phyloP scores from a whole-genome alignment of 2,888 invertebrate genomes.

The Drosophila ezoana region DNA sequence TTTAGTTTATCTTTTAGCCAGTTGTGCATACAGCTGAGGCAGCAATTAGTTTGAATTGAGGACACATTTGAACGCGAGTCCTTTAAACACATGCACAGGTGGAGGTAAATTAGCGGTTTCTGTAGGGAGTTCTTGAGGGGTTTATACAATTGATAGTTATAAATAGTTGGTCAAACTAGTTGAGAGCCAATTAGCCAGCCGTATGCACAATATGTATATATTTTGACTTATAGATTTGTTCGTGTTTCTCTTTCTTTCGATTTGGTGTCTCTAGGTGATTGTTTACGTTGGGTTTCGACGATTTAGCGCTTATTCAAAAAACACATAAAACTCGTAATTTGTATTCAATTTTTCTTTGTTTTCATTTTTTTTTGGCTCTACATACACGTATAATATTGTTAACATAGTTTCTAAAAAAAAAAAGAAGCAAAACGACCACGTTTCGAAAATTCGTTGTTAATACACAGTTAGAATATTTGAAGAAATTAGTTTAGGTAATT shows the following conservation, averaged over 20 bases:
- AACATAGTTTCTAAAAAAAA: constrained; percentile 23
- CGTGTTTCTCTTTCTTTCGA: constrained; percentile 5
- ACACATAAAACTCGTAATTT: constrained; percentile 42
- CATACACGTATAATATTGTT: constrained; percentile 39
- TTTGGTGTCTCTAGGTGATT: constrained; percentile 33
- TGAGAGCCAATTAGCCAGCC: too few species aligned
- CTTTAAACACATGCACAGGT: constrained; percentile 40
- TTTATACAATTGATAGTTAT: constrained; percentile 1
- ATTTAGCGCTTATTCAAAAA: constrained; percentile 10
- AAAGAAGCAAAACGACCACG: not conserved
- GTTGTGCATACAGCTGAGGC: constrained; percentile 37
- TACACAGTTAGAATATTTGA: constrained; percentile 30
- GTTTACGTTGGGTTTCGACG: constrained; percentile 17
- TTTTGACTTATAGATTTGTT: not conserved
- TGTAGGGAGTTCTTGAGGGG: constrained; percentile 8
- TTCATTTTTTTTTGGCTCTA: constrained; percentile 25
- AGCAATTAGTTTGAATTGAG: constrained; percentile 1
- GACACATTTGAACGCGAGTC: not conserved
- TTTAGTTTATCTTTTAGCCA: not conserved
- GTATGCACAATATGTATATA: constrained; percentile 10
- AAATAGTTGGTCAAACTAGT: not conserved
- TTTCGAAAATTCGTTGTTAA: constrained; percentile 56
- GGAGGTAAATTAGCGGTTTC: constrained; percentile 60
- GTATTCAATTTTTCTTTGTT: constrained; percentile 1
- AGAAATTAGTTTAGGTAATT: not conserved